Conservation (phyloP, 2,113 vertebrate genomes). For the Acrocephalus kingi region DNA sequence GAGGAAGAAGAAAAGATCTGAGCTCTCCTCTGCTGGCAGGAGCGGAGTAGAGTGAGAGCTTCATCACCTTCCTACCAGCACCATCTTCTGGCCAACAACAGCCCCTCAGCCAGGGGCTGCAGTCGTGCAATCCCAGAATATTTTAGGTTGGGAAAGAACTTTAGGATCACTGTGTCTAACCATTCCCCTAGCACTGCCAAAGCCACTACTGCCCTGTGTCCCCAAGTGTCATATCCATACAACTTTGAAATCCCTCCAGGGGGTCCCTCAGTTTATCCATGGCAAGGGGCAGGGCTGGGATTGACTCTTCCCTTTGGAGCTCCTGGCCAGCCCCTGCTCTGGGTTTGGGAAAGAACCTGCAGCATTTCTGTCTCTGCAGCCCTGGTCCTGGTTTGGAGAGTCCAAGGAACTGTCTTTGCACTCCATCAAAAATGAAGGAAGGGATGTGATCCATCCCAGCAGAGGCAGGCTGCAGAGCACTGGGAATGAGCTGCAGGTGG, state of each 20-base stretch:
- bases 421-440: neutral
- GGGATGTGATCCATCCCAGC: neutral
- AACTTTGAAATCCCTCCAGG: neutral
- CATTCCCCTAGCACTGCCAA: neutral
- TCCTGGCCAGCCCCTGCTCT: neutral
- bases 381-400: neutral
- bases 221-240: neutral
- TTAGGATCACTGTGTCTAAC: rapidly evolving
- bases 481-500: neutral
- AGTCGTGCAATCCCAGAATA: rapidly evolving
- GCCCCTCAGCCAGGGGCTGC: neutral
- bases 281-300: neutral
- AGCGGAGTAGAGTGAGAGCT: rapidly evolving
- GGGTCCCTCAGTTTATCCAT: rapidly evolving
- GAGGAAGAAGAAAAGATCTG: neutral
- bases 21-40: neutral
- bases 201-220: neutral
- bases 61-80: constrained; percentile 55
- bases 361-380: neutral
- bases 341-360: neutral
- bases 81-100: constrained; percentile 55
- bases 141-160: neutral
- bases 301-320: neutral
- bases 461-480: neutral
- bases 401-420: neutral